Evolutionary conservation across 2,797 vertebrate species (phyloP), one percentile per base, ranked within the genome.

Genomic region (Tokudaia muenninki): DNA sequence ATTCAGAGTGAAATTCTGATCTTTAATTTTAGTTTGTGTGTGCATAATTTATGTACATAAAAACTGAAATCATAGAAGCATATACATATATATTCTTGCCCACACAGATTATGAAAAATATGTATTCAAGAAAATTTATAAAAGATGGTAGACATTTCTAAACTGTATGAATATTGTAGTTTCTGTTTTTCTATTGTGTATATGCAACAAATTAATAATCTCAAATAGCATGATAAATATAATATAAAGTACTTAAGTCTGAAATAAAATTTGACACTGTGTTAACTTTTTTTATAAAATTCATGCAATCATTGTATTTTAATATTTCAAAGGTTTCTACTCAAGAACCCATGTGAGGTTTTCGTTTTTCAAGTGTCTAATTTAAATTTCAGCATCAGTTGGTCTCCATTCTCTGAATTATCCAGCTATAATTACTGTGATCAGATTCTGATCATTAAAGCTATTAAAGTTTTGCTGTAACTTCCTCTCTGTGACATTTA

Each of bases 401-500:
- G 41, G 72, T 55, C 89, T 37, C 80, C 24, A n/a, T 80, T 97
- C 50, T 79, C 61, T 96, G 65, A 92, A 72, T 97, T 96, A 96
- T 83, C 22, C 70, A 86, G 34, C 81, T 97, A 26, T 93, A 96
- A 97, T 97, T 97, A 96, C 78, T 79, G 13, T 91, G 86, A 96
- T 96, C 93, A 91, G 26, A 89, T 83, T 97, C 52, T 86, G 79
- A 96, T 55, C 74, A 91, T 86, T 96, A 41, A 55, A 91, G 55
- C 94, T 89, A 22, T 87, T 93, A 90, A 59, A 47, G 19, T 65
- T 61, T 3, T 50, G 79, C 72, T 47, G 59, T 90, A 90, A 78
- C 70, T 81, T 97, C 72, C 93, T 96, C 29, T 95, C 52, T 87
- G 77, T 96, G 94, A 92, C 90, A 97, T 96, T 97, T 96, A 91